phyloP scores from a whole-genome alignment of 2,888 invertebrate genomes.

The Dyspetes luteomarginatus region DNA sequence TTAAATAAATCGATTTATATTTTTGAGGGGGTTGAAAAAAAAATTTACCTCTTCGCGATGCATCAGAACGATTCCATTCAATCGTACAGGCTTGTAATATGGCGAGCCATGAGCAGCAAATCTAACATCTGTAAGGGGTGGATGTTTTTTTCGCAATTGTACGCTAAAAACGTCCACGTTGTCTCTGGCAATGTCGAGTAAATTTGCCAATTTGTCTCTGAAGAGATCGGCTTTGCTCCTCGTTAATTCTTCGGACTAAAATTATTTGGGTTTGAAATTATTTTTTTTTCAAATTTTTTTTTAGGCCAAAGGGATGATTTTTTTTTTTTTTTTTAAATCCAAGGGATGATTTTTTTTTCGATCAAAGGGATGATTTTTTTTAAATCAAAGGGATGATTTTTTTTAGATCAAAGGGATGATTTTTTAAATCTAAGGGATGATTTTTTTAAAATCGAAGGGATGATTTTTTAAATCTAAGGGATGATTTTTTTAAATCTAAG shows the following conservation, averaged over 20 bases:
- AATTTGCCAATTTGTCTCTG: constrained; percentile 93
- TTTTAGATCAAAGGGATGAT: too few relatives aligned
- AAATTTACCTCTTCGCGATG: constrained; percentile 90
- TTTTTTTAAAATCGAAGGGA: too few relatives aligned
- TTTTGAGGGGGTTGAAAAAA: neutral
- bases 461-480: neutral
- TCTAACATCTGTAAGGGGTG: constrained; percentile 95
- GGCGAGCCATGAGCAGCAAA: constrained; percentile 98
- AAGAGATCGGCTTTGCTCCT: constrained; percentile 96
- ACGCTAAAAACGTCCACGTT: constrained; percentile 99
- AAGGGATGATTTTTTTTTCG: too few relatives aligned
- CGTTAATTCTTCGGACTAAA: constrained; percentile 89
- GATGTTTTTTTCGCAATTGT: constrained; percentile 93
- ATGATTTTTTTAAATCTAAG: constrained; percentile 1
- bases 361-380: neutral
- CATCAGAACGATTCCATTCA: constrained; percentile 97
- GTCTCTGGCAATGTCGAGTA: constrained; percentile 93
- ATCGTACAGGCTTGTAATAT: constrained; percentile 96
- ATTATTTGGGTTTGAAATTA: constrained; percentile 18
- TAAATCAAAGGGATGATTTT: neutral
- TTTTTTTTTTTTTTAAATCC: too few relatives aligned
- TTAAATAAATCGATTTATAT: neutral
- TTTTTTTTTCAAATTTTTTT: neutral
- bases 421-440: neutral
- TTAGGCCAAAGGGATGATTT: neutral